Conservation (phyloP, 1,140 invertebrate genomes). For the Ylistrum balloti region DNA sequence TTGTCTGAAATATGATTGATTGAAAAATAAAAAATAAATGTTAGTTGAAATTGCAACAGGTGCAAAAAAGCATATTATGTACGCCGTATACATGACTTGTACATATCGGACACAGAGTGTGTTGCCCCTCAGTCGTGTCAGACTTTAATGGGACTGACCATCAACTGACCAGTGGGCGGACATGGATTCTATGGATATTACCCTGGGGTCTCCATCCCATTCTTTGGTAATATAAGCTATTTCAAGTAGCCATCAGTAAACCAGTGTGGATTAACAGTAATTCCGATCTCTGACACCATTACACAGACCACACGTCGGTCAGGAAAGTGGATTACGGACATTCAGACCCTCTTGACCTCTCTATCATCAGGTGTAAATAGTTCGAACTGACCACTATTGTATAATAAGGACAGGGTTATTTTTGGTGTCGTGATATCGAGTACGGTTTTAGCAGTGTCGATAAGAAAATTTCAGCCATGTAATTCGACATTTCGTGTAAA, state of each 20-base stretch:
- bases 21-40: constrained; percentile 4
- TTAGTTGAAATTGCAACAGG: not conserved
- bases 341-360: constrained; percentile 10
- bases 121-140: not conserved
- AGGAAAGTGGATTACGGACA: constrained; percentile 1
- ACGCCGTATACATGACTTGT: no score
- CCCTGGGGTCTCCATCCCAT: not conserved
- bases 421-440: no score
- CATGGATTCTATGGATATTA: not conserved
- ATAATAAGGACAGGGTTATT: not conserved
- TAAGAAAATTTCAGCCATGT: no score
- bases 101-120: no score
- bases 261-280: not conserved
- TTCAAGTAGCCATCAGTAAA: not conserved
- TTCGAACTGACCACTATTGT: constrained; percentile 18
- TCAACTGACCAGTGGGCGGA: not conserved
- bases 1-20: constrained; percentile 35
- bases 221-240: not conserved
- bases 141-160: not conserved
- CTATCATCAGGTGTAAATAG: not conserved
- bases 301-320: not conserved
- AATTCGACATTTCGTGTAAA: no score
- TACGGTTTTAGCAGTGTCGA: no score
- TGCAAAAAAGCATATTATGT: not conserved
- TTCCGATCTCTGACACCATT: not conserved